Evolutionary conservation across 2,113 vertebrate genomes (phyloP), one percentile per base, ranked within the genome.

Genomic region (Anguilla japonica): DNA sequence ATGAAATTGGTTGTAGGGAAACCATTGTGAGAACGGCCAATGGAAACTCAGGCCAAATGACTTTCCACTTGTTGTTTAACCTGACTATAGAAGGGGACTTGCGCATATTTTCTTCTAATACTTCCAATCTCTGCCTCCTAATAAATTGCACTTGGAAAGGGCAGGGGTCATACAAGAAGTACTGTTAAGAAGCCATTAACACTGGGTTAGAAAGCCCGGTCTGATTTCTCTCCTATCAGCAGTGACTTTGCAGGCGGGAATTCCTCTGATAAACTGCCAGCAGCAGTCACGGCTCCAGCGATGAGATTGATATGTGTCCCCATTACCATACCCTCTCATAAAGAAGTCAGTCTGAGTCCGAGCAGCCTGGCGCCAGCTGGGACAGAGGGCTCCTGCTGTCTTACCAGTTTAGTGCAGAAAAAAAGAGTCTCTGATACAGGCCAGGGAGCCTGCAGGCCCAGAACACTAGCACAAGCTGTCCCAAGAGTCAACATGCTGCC

Each of bases 181-280:
- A 39, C 75, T 80, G 75, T 46, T 56, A 43, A 50, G 43, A 57
- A 13, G 5, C 41, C 40, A 41, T 86, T 86, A 81, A 41, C 53
- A 26, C n/a, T 43, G 53, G 14, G 29, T 86, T 67, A 41, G 85
- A 46, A 22, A 20, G 57, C 56, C 39, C 53, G 43, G 41, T 86
- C 53, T 34, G 26, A 86, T 82, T 82, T 43, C 40, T 41, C 40
- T 82, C 79, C 56, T 81, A 63, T 86, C 78, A 81, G 57, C 39
- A 18, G 79, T 22, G 67, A 67, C 41, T 67, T 43, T 81, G 43
- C 1, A 26, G 13, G 46, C 29, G 85, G 56, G 81, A 41, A 63
- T 53, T 46, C 34, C 56, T 81, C 79, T 50, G 79, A 39, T 22
- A 79, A 86, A 86, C 60, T 79, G 53, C 40, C 41, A 43, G n/a